phyloP scores from a whole-genome alignment of 1,140 invertebrate genomes.

The Drosophila pruinosa region DNA sequence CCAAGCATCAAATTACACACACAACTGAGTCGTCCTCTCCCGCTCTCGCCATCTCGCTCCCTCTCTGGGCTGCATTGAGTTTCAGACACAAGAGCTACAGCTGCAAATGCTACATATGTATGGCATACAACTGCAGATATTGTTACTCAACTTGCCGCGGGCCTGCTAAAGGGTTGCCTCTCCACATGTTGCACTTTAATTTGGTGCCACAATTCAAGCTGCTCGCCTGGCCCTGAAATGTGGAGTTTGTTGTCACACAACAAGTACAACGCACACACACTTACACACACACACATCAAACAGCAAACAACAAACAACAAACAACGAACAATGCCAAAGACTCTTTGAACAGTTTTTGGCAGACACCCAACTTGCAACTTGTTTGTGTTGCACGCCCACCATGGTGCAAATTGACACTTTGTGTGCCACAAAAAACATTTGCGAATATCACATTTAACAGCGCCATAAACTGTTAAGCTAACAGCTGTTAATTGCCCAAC shows the following conservation, averaged over 20 bases:
- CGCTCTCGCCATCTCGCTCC: not conserved
- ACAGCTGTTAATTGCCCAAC: constrained; percentile 8
- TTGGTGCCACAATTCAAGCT: constrained; percentile 23
- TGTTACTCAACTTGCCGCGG: constrained; percentile 29
- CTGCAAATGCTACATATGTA: not conserved
- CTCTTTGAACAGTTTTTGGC: constrained; percentile 22
- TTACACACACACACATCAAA: constrained; percentile 7
- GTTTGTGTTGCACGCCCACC: not conserved
- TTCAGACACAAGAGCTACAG: constrained; percentile 5
- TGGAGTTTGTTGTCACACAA: constrained; percentile 34
- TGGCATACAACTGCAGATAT: constrained; percentile 7
- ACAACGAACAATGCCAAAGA: constrained; percentile 13
- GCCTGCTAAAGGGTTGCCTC: constrained; percentile 17
- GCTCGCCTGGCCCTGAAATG: constrained; percentile 33
- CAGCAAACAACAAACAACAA: constrained; percentile 9
- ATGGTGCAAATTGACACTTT: not conserved
- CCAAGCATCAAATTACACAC: constrained; percentile 76
- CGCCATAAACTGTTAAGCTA: not conserved
- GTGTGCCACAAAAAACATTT: not conserved
- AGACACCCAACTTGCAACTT: not conserved
- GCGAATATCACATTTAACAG: not conserved
- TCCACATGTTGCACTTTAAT: constrained; percentile 35
- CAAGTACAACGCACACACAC: constrained; percentile 35
- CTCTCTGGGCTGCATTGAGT: not conserved
- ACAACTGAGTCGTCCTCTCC: not conserved